phyloP scores from a whole-genome alignment of 2,113 vertebrate genomes.

The Thinocorus orbignyianus region DNA sequence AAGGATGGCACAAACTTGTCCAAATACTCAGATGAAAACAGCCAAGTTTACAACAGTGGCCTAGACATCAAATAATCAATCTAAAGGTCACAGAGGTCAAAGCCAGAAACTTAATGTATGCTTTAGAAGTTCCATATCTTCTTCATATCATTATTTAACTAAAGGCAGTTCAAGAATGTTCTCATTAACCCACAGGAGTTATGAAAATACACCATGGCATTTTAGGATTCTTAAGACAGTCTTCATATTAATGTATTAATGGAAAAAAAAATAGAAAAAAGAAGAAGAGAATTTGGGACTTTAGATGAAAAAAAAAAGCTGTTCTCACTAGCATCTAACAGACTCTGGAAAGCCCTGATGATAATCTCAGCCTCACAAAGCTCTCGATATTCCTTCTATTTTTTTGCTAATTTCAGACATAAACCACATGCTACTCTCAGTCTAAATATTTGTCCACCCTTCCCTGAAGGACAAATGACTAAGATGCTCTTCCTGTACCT shows the following conservation, averaged over 20 bases:
- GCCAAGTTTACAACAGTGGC: background rate
- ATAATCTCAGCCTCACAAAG: background rate
- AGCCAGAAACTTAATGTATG: background rate
- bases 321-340: background rate
- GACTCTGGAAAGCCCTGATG: background rate
- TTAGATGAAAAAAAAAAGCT: background rate
- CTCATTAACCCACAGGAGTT: background rate
- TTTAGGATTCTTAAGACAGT: background rate
- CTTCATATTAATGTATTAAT: background rate
- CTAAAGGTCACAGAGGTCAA: background rate
- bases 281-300: background rate
- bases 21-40: background rate
- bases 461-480: background rate
- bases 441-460: background rate
- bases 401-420: background rate
- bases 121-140: background rate
- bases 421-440: background rate
- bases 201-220: background rate
- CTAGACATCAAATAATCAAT: background rate
- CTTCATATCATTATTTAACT: background rate
- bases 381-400: background rate
- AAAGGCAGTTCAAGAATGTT: background rate
- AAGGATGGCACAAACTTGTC: background rate
- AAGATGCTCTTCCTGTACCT: background rate
- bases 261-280: background rate